Conservation (phyloP, 2,888 invertebrate genomes). For the Alviniconcha strummeri region DNA sequence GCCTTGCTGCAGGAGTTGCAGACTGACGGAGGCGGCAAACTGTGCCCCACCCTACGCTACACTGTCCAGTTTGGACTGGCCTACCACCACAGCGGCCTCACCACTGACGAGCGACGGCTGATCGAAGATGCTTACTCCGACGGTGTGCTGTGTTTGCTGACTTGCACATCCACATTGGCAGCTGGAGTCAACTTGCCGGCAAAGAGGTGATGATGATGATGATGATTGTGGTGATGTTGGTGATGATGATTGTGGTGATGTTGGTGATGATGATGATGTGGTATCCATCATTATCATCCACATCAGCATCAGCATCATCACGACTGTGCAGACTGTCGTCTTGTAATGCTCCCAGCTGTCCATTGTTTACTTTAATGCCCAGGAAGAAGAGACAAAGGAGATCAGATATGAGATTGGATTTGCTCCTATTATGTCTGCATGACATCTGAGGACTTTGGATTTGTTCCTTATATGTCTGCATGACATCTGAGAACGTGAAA, state of each 20-base stretch:
- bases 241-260: neutral
- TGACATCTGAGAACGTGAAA: too few relatives aligned
- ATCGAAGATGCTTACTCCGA: conserved; percentile 86
- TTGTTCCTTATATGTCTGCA: too few relatives aligned
- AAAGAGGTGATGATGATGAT: conserved; percentile 76
- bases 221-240: neutral
- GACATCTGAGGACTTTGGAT: too few relatives aligned
- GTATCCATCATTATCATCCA: neutral
- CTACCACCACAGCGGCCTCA: conserved; percentile 92
- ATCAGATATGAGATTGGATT: too few relatives aligned
- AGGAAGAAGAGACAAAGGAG: too few relatives aligned
- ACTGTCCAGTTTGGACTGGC: conserved; percentile 89
- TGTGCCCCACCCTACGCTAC: conserved; percentile 81
- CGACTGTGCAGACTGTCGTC: too few relatives aligned
- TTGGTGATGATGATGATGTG: neutral
- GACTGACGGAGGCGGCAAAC: conserved; percentile 80
- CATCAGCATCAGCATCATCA: neutral
- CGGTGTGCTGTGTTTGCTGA: conserved; percentile 90
- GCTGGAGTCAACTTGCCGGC: conserved; percentile 98
- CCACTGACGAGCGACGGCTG: conserved; percentile 87
- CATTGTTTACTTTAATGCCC: too few relatives aligned
- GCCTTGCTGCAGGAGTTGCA: conserved; percentile 79
- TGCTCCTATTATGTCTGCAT: too few relatives aligned
- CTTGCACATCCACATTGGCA: conserved; percentile 97
- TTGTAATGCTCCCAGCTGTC: too few relatives aligned